Evolutionary conservation across 2,888 invertebrate genomes (phyloP).

Genomic region (Diaphora mendica): DNA sequence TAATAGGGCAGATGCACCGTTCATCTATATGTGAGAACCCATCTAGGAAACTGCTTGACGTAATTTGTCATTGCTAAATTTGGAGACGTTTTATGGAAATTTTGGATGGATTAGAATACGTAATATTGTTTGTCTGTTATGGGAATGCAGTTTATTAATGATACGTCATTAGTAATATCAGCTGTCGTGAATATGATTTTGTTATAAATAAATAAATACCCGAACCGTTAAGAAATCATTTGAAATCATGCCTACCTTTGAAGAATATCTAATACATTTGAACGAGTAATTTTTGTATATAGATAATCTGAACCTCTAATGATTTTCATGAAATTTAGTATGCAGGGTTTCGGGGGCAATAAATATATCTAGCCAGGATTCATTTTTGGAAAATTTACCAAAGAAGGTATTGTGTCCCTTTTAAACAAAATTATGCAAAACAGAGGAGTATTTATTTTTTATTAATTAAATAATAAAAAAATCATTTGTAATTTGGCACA

Average conservation of each 20-base stretch:
- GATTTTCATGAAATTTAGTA: no score
- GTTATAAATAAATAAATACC: background rate
- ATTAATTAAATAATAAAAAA: no score
- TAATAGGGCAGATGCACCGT: slow-evolving; percentile 70
- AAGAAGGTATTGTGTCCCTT: no score
- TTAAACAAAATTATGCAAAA: no score
- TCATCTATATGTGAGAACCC: slow-evolving; percentile 74
- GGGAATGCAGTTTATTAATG: slow-evolving; percentile 48
- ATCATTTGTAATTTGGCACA: no score
- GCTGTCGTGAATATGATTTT: slow-evolving; percentile 24
- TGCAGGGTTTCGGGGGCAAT: no score
- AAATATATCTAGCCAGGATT: no score
- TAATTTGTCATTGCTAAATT: slow-evolving; percentile 81
- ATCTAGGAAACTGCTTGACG: slow-evolving; percentile 41
- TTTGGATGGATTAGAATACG: slow-evolving; percentile 51
- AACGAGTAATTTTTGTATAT: no score
- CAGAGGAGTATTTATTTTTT: no score
- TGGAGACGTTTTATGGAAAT: slow-evolving; percentile 54
- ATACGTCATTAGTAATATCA: slow-evolving; percentile 37
- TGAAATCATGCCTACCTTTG: background rate
- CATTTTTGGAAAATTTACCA: no score
- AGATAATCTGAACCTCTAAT: no score
- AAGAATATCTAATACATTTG: background rate
- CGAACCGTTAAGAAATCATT: background rate
- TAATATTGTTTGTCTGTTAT: slow-evolving; percentile 36